A percentile compares a stretch with the other conserved stretches of the same genome.
Evolutionary conservation across 2,888 invertebrate genomes (phyloP).

Genomic region (Hypercompe scribonia): DNA sequence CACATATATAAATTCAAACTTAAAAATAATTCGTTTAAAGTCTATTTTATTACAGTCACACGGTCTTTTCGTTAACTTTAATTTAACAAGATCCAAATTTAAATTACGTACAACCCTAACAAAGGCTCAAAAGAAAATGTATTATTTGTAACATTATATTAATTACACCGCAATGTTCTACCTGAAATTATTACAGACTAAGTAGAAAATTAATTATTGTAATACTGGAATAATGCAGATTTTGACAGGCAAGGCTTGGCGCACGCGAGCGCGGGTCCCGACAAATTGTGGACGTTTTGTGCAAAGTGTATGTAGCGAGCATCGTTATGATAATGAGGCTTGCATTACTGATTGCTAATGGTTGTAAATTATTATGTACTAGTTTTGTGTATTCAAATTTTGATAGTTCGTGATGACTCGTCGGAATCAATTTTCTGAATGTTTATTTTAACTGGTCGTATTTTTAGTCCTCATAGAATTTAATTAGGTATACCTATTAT

Average conservation of each 20-base stretch:
- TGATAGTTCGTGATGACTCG: not conserved
- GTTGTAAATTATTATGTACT: conserved; percentile 8
- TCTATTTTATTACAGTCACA: not conserved
- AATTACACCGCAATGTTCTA: conserved; percentile 59
- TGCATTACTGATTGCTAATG: conserved; percentile 16
- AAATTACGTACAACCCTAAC: conserved; percentile 57
- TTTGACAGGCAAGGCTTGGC: conserved; percentile 47
- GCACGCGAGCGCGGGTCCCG: conserved; percentile 15
- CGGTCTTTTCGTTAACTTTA: not conserved
- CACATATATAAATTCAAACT: not conserved
- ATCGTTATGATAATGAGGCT: conserved; percentile 12
- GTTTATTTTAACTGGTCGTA: not conserved
- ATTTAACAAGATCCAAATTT: conserved; percentile 37
- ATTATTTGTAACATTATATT: conserved; percentile 61
- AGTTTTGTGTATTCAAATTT: conserved; percentile 7
- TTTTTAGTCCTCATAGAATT: not conserved
- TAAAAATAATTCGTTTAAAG: not conserved
- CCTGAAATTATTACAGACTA: conserved; percentile 55
- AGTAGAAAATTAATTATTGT: conserved; percentile 58
- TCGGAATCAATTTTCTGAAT: not conserved
- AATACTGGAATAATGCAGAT: conserved; percentile 52
- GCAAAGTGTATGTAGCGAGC: conserved; percentile 17
- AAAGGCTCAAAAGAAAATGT: conserved; percentile 54
- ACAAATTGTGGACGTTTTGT: conserved; percentile 24
- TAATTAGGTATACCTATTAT: no score